Conservation (phyloP, 2,113 vertebrate genomes). For the Phylloscopus trochilus region DNA sequence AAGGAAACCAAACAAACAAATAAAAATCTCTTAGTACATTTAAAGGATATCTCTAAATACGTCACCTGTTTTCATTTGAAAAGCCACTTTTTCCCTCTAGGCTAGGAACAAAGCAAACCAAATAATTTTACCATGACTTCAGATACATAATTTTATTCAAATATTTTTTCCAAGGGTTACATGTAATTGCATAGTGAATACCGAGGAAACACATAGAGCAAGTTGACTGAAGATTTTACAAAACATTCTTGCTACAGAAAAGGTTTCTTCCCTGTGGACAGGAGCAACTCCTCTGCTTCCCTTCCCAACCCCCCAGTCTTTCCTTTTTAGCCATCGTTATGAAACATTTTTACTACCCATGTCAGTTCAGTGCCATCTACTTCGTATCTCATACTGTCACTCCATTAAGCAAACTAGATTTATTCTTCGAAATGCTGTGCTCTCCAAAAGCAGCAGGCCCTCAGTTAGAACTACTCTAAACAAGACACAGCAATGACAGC, state of each 20-base stretch:
- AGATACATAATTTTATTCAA: not conserved
- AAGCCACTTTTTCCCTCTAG: not conserved
- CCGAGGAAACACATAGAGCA: not conserved
- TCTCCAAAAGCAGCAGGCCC: not conserved
- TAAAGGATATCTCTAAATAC: not conserved
- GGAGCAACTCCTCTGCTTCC: not conserved
- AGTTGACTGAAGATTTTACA: not conserved
- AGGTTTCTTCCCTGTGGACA: not conserved
- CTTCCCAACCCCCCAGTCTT: fast-evolving
- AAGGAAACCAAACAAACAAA: not conserved
- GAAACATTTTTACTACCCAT: not conserved
- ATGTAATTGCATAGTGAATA: not conserved
- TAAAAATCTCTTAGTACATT: slow-evolving; percentile 28
- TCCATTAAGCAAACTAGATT: not conserved
- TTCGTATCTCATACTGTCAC: not conserved
- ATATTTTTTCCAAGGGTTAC: not conserved
- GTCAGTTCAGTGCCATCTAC: not conserved
- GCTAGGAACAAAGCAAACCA: not conserved
- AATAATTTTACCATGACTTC: not conserved
- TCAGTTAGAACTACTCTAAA: not conserved
- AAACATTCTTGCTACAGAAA: not conserved
- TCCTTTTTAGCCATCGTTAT: not conserved
- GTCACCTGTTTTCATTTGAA: not conserved
- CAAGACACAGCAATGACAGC: not conserved
- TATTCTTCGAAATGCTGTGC: not conserved